Evolutionary conservation across 2,797 vertebrate genomes (phyloP).

Genomic region (Manis crassicaudata): DNA sequence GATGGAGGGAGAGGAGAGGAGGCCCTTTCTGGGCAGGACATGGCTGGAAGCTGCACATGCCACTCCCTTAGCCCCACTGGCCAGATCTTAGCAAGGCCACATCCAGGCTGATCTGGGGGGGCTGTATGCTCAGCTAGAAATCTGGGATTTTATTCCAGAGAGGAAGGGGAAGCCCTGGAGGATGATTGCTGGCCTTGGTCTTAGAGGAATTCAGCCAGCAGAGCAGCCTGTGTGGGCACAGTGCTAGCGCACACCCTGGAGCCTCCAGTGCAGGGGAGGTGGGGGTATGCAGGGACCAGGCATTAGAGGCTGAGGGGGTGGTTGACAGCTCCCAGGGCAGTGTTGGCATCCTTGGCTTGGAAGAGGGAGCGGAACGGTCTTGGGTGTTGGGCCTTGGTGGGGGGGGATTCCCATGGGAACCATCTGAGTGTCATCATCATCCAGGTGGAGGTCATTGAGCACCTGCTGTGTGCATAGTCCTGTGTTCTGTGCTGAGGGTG

Average conservation of each 20-base stretch:
- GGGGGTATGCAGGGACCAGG: neutral
- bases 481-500: neutral
- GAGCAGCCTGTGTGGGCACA: neutral
- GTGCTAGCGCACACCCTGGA: too few relatives aligned
- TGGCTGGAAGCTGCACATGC: neutral
- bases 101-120: neutral
- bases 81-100: neutral
- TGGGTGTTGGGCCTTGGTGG: neutral
- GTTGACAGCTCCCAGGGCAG: neutral
- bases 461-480: neutral
- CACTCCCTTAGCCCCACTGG: neutral
- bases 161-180: neutral
- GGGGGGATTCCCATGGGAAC: neutral
- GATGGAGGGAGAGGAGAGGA: neutral
- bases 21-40: neutral
- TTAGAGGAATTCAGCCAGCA: neutral
- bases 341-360: neutral
- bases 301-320: neutral
- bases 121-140: neutral
- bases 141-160: neutral
- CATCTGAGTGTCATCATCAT: neutral
- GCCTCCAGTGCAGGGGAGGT: neutral
- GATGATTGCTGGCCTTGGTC: neutral
- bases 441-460: neutral
- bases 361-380: neutral